Percentiles rank a stretch among this genome's conserved stretches.
phyloP scores from a whole-genome alignment of 2,888 invertebrate species.

The Galeruca laticollis region DNA sequence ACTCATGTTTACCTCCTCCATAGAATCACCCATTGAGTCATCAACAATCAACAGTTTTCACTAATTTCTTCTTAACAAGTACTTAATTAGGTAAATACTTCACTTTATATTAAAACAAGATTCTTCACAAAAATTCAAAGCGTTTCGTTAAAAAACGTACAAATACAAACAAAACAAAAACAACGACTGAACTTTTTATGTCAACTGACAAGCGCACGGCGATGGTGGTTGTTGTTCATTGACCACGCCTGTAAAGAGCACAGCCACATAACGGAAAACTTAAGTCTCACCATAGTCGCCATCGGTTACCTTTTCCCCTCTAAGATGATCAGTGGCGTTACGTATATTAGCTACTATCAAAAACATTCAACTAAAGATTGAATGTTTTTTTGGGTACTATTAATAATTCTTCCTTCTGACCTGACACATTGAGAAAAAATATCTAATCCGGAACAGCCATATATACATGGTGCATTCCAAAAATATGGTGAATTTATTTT shows the following conservation, averaged over 20 bases:
- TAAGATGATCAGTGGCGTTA: conserved; percentile 10
- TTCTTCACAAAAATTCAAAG: background rate
- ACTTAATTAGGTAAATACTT: background rate
- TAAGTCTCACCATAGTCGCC: background rate
- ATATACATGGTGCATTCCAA: too few species aligned
- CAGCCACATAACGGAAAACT: conserved; percentile 11
- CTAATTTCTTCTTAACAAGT: background rate
- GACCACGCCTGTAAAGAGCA: conserved; percentile 26
- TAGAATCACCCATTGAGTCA: conserved; percentile 44
- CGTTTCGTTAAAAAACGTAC: background rate
- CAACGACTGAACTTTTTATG: conserved; percentile 21
- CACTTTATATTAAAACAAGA: background rate
- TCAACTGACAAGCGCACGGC: conserved; percentile 23
- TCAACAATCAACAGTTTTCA: conserved; percentile 24
- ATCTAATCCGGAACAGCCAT: too few species aligned
- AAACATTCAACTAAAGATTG: too few species aligned
- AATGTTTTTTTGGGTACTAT: too few species aligned
- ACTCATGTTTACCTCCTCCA: conserved; percentile 43
- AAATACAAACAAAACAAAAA: conserved; percentile 23
- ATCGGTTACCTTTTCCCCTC: conserved; percentile 10
- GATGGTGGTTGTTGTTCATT: conserved; percentile 7
- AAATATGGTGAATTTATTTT: too few species aligned
- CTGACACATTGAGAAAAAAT: too few species aligned
- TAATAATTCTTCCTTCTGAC: too few species aligned
- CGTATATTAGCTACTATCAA: background rate